Base-by-base conservation (phyloP, 1,140 invertebrate species). In the Drosophila repletoides region DNA sequence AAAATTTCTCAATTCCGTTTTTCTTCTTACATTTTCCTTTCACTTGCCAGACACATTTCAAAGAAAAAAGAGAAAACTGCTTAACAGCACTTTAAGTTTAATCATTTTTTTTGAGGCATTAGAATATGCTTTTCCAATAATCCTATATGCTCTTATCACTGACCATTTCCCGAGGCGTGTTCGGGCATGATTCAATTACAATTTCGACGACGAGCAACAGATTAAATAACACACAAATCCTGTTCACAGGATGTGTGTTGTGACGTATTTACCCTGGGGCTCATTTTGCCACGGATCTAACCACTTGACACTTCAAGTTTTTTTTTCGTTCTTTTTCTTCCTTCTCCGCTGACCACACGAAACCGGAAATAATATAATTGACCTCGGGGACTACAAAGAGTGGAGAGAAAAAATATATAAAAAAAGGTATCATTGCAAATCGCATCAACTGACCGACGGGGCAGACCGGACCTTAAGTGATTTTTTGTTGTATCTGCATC, bases 281-380 rank as follows among this genome's bases (percentile, higher is more conserved):
- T 31, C 36, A 12, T 61, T 70, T 75, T 45, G 55, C 24, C 52
- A 67, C 65, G 77, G 69, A 83, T 55, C 40, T 74, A 63, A 72
- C 53, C 58, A 84, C 59, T 84, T 77, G 79, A 75, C 72, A 67
- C 49, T 60, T 58, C 59, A 40, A 52, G 66, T 53, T 64, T 46
- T 51, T 55, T 34, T 41, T 45, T 60, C n/a, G n/a, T n/a, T n/a
- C n/a, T 33, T 31, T 22, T 5, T 10, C 26, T 24, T 19, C 24
- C 19, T 41, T 38, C 49, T 52, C 45, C 21, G 48, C 36, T 74
- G 70, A 76, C 77, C 75, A 79, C 60, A 84, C 40, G 38, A 86
- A 75, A 84, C 80, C 75, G 79, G 79, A 84, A 86, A 84, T 75
- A 79, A 84, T 36, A 61, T 86, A 79, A 84, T 86, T 84, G 79